Percentiles rank a stretch among this genome's conserved stretches.
Evolutionary conservation across 2,113 vertebrate species (phyloP).

Genomic region (Poeciliopsis turrubarensis): DNA sequence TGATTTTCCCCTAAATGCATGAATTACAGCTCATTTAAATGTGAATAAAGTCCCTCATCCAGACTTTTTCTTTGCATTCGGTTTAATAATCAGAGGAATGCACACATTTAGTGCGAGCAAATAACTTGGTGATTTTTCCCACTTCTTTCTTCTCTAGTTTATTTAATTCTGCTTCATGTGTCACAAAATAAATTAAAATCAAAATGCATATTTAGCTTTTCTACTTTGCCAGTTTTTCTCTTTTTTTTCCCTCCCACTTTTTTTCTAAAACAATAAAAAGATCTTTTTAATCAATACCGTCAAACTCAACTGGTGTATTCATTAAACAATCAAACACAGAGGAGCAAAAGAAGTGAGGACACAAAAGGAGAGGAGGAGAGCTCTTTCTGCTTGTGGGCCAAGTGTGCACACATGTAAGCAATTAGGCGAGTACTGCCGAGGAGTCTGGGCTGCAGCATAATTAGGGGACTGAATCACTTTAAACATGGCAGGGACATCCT

Average conservation of each 20-base stretch:
- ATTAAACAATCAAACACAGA: neutral
- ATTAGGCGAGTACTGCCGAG: constrained; percentile 63
- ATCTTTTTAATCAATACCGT: neutral
- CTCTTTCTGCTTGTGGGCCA: constrained; percentile 49
- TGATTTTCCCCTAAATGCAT: too few species aligned
- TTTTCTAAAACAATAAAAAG: neutral
- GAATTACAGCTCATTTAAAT: too few species aligned
- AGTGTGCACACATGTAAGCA: constrained; percentile 68
- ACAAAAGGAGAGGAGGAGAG: constrained; percentile 6
- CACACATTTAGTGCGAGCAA: too few species aligned
- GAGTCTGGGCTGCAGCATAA: constrained; percentile 66
- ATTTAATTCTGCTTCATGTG: neutral
- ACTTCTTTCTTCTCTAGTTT: neutral
- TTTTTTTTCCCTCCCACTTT: constrained; percentile 7
- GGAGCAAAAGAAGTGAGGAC: constrained; percentile 13
- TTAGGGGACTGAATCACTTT: constrained; percentile 73
- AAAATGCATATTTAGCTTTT: neutral
- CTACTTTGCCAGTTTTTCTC: neutral
- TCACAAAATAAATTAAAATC: neutral
- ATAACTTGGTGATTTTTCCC: neutral
- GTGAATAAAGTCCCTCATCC: too few species aligned
- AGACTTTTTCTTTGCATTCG: too few species aligned
- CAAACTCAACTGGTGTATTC: neutral
- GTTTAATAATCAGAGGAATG: too few species aligned
- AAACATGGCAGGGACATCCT: constrained; percentile 71